Evolutionary conservation across 2,113 vertebrate genomes (phyloP).

Genomic region (Tenrec ecaudatus): DNA sequence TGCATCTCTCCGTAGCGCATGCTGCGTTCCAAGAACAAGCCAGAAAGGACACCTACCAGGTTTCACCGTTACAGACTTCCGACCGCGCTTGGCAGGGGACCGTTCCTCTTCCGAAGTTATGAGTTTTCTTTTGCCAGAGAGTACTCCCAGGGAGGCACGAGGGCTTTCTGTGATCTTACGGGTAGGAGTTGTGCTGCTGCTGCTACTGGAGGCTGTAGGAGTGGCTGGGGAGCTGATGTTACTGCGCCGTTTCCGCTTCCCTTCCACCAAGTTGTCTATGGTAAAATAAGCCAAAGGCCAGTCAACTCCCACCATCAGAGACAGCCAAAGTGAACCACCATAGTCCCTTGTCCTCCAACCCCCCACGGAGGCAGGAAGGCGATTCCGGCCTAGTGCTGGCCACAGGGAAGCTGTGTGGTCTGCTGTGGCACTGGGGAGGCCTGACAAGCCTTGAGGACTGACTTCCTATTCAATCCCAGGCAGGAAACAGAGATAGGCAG

Average conservation of each 20-base stretch:
- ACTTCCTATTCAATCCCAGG: conserved; percentile 5
- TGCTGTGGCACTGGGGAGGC: background rate
- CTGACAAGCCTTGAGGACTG: conserved; percentile 27
- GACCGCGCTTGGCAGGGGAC: conserved; percentile 94
- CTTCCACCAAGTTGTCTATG: conserved; percentile 97
- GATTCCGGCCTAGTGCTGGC: background rate
- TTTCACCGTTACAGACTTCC: conserved; percentile 88
- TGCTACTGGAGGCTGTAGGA: conserved; percentile 86
- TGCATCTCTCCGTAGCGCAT: background rate
- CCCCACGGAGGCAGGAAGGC: background rate
- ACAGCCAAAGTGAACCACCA: background rate
- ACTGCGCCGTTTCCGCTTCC: conserved; percentile 93
- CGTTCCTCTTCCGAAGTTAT: conserved; percentile 87
- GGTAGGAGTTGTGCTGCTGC: conserved; percentile 84
- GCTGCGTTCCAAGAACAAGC: background rate
- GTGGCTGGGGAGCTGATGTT: conserved; percentile 87
- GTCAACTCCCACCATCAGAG: background rate
- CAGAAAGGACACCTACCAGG: conserved; percentile 86
- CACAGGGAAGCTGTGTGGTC: background rate
- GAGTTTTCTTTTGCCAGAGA: conserved; percentile 94
- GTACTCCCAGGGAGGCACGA: conserved; percentile 66
- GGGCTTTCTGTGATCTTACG: conserved; percentile 86
- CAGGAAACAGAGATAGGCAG: background rate
- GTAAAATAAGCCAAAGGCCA: background rate
- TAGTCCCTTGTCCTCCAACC: background rate